These are phyloP conservation scores for Serinus canaria DNA, from an alignment of 2,113 vertebrate species.

Conservation along the genomic window DNA sequence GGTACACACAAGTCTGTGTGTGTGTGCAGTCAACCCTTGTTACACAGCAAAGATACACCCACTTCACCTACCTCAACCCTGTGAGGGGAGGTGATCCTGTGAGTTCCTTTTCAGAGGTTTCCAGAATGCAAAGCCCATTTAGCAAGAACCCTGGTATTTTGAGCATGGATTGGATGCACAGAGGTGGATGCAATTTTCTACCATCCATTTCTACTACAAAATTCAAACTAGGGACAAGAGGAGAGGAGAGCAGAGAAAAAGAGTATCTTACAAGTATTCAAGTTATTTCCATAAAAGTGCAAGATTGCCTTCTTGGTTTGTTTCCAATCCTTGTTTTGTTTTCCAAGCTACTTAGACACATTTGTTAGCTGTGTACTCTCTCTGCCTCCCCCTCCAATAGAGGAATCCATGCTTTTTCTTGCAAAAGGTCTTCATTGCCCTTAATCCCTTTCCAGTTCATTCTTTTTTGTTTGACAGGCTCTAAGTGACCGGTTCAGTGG, in stretches of 20 bases:
- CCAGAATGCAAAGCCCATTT: neutral
- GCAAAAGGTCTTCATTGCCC: neutral
- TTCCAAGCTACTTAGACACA: neutral
- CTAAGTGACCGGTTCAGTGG: constrained; percentile 95
- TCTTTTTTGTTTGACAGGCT: constrained; percentile 74
- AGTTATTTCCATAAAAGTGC: neutral
- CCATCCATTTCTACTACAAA: neutral
- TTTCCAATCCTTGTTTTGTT: neutral
- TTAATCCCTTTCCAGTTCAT: neutral
- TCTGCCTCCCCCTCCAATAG: neutral
- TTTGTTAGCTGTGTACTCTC: neutral
- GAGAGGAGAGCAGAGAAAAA: neutral
- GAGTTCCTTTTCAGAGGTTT: neutral
- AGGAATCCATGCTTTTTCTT: neutral
- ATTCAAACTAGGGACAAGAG: neutral
- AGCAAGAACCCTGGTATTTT: neutral
- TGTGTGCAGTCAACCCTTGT: neutral
- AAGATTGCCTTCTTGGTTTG: neutral
- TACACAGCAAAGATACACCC: neutral
- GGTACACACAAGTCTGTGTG: accelerated
- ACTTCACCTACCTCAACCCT: neutral
- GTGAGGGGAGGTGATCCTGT: neutral
- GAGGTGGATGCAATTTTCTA: neutral
- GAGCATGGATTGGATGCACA: neutral
- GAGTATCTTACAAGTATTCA: neutral